phyloP scores from a whole-genome alignment of 1,140 invertebrate species.

The Calephelis nemesis region DNA sequence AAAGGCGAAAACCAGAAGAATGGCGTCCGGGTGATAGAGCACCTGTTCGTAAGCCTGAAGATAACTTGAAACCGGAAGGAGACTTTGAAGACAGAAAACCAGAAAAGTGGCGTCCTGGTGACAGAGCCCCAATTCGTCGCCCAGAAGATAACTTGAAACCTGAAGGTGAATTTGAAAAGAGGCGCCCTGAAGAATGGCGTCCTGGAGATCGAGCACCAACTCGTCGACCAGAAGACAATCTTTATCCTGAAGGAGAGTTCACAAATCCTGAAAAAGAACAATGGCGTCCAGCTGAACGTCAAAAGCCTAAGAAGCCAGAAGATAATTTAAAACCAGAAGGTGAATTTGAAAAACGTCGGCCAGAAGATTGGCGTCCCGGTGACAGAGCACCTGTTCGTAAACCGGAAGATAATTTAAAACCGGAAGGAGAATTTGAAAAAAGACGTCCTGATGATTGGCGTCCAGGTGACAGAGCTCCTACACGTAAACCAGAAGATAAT shows the following conservation, averaged over 20 bases:
- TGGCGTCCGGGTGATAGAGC: slow-evolving; percentile 47
- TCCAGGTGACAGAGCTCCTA: slow-evolving; percentile 79
- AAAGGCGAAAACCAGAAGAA: slow-evolving; percentile 69
- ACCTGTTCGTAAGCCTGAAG: slow-evolving; percentile 53
- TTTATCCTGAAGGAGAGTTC: too few species aligned
- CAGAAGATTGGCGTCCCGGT: slow-evolving; percentile 65
- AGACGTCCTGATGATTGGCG: slow-evolving; percentile 70
- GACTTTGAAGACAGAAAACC: slow-evolving; percentile 79
- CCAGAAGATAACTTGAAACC: slow-evolving; percentile 78
- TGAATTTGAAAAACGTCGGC: slow-evolving; percentile 79
- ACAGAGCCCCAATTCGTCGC: slow-evolving; percentile 56
- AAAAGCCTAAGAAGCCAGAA: slow-evolving; percentile 58
- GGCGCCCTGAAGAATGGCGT: too few species aligned
- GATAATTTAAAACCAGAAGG: slow-evolving; percentile 84
- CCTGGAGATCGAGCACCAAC: background rate
- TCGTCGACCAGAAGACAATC: background rate
- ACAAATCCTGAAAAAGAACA: slow-evolving; percentile 52
- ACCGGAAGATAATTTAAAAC: slow-evolving; percentile 80
- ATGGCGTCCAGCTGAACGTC: slow-evolving; percentile 71
- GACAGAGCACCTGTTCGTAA: slow-evolving; percentile 55
- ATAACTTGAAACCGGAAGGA: slow-evolving; percentile 75
- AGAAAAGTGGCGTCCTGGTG: slow-evolving; percentile 72
- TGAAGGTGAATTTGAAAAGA: slow-evolving; percentile 81
- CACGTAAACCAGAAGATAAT: slow-evolving; percentile 80
- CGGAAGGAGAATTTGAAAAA: slow-evolving; percentile 82